Base-by-base conservation (phyloP, 2,888 invertebrate species). In the Xanthia togata region DNA sequence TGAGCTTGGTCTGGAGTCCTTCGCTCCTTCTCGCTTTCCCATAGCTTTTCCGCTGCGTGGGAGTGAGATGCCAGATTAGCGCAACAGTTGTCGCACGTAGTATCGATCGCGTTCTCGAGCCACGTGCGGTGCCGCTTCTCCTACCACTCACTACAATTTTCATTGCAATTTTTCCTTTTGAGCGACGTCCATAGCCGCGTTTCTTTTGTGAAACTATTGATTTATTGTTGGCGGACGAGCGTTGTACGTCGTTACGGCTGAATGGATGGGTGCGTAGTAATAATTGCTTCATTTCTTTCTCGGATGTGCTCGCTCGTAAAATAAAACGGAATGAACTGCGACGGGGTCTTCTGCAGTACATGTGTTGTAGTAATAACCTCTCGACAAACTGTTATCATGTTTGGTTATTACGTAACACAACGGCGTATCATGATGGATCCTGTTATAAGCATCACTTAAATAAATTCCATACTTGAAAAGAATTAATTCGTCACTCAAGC, bases 41-140 rank as follows among this genome's bases (percentile, higher is more conserved):
- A 78, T 78, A 71, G 57, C 62, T 70, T 76, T 79, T 57, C 62
- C 20, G 20, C 23, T 60, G 67, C 38, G 91, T 70, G 86, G n/a
- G 90, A 93, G 80, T 70, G 91, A 89, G 93, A 93, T 26, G 85
- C 85, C 31, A 41, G 89, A 89, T 88, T 89, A 91, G 94, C 94
- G 96, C 96, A 96, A 96, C 96, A 96, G 96, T 96, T 96, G 96
- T 94, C 94, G 95, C 91, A 92, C 92, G 93, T 91, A 91, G 90
- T 95, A 96, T 96, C 95, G 96, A 96, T 94, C 94, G 90, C 38
- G 87, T 83, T 87, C 84, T 84, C 83, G 86, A 82, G 92, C 94
- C 95, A 96, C 95, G 95, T 96, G 95, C 93, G 91, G 91, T 90
- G 92, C 91, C 90, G 89, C 79, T 88, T 82, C 83, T 88, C 85